Evolutionary conservation across 2,113 vertebrate species (phyloP).

Genomic region (Paracyprichromis sp.): DNA sequence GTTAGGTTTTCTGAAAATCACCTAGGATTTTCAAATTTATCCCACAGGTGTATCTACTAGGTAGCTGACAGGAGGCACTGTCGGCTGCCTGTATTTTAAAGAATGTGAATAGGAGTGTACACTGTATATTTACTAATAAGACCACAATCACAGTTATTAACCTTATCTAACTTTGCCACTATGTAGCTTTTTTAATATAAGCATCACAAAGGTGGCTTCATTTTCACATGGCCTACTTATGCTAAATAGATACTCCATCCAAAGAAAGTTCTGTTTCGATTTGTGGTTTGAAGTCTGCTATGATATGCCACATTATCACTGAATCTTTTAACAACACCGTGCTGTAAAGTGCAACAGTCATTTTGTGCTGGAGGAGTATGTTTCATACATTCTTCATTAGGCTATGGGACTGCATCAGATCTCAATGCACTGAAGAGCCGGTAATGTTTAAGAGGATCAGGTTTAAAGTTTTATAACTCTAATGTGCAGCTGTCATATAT

Average conservation of each 20-base stretch:
- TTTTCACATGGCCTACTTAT: neutral
- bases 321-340: neutral
- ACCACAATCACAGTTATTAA: neutral
- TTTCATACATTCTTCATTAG: neutral
- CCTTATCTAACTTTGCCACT: neutral
- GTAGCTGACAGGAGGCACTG: neutral
- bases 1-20: neutral
- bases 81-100: neutral
- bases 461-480: neutral
- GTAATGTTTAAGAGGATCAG: neutral
- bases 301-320: neutral
- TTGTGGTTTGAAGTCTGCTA: neutral
- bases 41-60: neutral
- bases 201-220: neutral
- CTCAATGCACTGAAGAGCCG: neutral
- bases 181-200: neutral
- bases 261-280: neutral
- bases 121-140: neutral
- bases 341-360: neutral
- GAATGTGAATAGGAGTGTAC: neutral
- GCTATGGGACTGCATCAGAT: neutral
- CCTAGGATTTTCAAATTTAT: neutral
- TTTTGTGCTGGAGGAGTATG: neutral
- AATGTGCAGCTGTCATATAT: neutral
- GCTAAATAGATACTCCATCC: neutral